phyloP scores from a whole-genome alignment of 2,113 vertebrate genomes.

The Bungarus multicinctus region DNA sequence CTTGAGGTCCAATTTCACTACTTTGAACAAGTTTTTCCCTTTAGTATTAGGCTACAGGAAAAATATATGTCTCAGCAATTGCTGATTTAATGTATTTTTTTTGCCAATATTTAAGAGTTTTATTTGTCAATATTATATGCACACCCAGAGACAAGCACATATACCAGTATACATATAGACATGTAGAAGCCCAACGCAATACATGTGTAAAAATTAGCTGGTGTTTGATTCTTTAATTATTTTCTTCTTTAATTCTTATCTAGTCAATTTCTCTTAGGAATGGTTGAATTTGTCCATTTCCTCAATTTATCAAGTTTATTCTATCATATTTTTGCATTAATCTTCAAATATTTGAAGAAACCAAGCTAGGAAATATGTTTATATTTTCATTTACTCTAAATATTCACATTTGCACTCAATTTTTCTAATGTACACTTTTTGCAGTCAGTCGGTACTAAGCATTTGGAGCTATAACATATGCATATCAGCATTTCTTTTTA shows the following conservation, averaged over 20 bases:
- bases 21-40: background rate
- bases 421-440: background rate
- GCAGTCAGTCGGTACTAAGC: background rate
- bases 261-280: background rate
- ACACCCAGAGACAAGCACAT: background rate
- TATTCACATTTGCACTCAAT: background rate
- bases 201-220: background rate
- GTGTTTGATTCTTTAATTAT: background rate
- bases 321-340: background rate
- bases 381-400: background rate
- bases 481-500: background rate
- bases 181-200: background rate
- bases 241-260: background rate
- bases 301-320: background rate
- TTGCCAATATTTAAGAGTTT: background rate
- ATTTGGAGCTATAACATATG: background rate
- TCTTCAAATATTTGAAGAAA: background rate
- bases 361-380: background rate
- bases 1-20: background rate
- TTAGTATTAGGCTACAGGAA: background rate
- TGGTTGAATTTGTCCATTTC: background rate
- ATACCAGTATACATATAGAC: background rate
- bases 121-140: background rate
- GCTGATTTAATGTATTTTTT: background rate
- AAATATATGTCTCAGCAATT: background rate